These are phyloP conservation scores for Oreochromis aureus DNA, from an alignment of 2,113 vertebrate genomes.

Conservation along the genomic window DNA sequence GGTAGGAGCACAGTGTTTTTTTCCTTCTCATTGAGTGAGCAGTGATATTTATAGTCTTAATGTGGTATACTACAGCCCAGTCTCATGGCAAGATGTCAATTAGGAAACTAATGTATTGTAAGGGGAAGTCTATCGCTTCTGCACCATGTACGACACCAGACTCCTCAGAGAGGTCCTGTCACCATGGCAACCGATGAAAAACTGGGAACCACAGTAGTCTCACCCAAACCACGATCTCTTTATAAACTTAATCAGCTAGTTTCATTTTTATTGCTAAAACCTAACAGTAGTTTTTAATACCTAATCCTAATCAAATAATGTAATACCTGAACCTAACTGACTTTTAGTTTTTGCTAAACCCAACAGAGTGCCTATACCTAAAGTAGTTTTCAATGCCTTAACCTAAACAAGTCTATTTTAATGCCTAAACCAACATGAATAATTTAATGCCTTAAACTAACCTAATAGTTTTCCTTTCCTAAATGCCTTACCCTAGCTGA, in stretches of 20 bases:
- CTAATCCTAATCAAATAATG: background rate
- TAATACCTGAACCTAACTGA: background rate
- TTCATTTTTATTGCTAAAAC: background rate
- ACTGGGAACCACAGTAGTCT: background rate
- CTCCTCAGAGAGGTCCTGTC: background rate
- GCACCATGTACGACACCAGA: background rate
- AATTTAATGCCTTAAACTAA: background rate
- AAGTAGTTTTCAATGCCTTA: background rate
- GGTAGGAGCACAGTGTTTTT: background rate
- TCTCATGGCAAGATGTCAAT: background rate
- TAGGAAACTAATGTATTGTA: background rate
- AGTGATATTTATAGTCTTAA: constrained; percentile 44
- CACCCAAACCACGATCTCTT: background rate
- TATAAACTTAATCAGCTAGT: background rate
- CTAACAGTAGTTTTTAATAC: background rate
- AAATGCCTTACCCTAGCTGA: background rate
- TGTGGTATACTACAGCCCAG: background rate
- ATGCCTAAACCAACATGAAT: background rate
- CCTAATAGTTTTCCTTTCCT: background rate
- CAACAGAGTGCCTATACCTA: background rate
- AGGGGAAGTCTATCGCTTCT: background rate
- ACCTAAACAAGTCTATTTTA: background rate
- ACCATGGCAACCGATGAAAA: background rate
- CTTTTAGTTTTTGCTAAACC: background rate
- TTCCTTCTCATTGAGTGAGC: background rate